These are phyloP conservation scores for Muscicapa adusta DNA, from an alignment of 2,113 vertebrate species.

Conservation along the genomic window DNA sequence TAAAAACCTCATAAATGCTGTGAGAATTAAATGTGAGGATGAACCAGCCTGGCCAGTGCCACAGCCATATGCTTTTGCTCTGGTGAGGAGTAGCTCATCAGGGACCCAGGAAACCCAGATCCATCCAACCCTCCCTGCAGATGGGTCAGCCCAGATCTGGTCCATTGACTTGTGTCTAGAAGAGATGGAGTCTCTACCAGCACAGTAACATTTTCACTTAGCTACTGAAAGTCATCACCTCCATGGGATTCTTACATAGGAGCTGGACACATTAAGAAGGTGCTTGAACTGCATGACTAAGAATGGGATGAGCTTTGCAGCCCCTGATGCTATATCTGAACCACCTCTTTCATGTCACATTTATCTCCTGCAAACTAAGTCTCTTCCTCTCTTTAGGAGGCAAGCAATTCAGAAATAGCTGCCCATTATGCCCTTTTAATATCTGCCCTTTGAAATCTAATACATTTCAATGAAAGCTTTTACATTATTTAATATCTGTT, in stretches of 20 bases:
- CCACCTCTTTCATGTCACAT: neutral
- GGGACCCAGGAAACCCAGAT: neutral
- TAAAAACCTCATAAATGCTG: neutral
- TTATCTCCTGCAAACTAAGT: neutral
- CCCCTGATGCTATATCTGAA: neutral
- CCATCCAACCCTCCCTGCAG: neutral
- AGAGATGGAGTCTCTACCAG: neutral
- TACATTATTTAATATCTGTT: conserved; percentile 42
- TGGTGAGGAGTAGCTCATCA: neutral
- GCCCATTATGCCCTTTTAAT: conserved; percentile 12
- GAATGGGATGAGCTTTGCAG: neutral
- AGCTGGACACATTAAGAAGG: neutral
- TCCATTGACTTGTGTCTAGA: neutral
- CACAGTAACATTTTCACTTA: neutral
- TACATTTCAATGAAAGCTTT: neutral
- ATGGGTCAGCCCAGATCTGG: neutral
- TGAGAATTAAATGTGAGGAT: neutral
- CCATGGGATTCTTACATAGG: neutral
- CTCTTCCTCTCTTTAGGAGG: neutral
- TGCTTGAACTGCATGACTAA: neutral
- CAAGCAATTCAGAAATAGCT: neutral
- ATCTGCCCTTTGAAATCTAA: conserved; percentile 30
- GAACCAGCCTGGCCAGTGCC: neutral
- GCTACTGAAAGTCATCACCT: neutral
- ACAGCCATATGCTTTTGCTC: neutral